Percentiles rank a stretch among this genome's conserved stretches.
Evolutionary conservation across 2,113 vertebrate genomes (phyloP).

Genomic region (Cyanoliseus patagonus): DNA sequence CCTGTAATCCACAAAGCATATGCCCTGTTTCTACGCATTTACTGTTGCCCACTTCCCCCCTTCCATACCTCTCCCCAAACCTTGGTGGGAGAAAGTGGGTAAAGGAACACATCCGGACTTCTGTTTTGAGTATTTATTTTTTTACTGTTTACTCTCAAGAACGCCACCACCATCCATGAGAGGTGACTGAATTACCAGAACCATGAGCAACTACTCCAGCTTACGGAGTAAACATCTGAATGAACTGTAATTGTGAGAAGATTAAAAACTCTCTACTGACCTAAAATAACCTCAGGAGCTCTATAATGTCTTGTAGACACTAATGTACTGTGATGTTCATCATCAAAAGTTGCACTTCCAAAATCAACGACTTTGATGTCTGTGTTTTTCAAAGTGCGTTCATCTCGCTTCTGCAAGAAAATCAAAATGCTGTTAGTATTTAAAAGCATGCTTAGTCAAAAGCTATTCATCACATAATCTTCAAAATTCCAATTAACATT

Average conservation of each 20-base stretch:
- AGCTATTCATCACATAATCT: neutral
- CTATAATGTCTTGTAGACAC: conserved; percentile 96
- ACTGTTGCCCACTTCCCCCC: neutral
- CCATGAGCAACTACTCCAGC: neutral
- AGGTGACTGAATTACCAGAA: neutral
- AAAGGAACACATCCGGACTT: neutral
- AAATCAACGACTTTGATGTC: conserved; percentile 95
- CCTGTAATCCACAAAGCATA: neutral
- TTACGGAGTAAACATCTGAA: neutral
- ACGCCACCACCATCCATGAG: neutral
- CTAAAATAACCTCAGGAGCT: conserved; percentile 95
- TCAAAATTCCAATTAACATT: neutral
- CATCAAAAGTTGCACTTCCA: conserved; percentile 94
- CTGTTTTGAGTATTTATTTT: neutral
- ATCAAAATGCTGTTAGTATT: neutral
- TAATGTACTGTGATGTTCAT: conserved; percentile 94
- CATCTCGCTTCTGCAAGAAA: conserved; percentile 86
- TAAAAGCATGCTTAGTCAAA: neutral
- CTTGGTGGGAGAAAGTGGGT: neutral
- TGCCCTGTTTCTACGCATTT: neutral
- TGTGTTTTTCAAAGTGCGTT: conserved; percentile 87
- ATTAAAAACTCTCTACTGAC: conserved; percentile 68
- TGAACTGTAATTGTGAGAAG: neutral
- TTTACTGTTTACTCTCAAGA: neutral
- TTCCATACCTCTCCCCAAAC: rapidly evolving